Conservation (phyloP, 2,113 vertebrate genomes). For the Pedetes capensis region DNA sequence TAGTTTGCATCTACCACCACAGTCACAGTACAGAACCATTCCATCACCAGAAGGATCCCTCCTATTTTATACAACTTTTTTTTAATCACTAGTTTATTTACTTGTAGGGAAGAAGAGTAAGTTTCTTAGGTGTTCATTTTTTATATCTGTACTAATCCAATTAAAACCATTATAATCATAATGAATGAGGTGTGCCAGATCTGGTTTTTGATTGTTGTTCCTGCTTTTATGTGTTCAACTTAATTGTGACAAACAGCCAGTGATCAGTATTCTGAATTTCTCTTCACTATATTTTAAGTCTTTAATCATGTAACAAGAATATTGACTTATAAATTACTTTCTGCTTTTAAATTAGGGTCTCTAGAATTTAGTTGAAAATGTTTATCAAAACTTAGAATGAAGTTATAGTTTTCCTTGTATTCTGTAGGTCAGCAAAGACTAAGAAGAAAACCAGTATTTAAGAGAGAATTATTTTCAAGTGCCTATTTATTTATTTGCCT, state of each 20-base stretch:
- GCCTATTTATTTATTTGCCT: no score
- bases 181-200: neutral
- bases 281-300: slow-evolving; percentile 8
- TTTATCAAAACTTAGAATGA: neutral
- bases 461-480: neutral
- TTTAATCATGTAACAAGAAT: neutral
- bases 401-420: neutral
- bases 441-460: neutral
- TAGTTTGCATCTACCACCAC: neutral
- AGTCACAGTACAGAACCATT: neutral
- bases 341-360: neutral
- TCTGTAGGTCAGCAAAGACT: neutral
- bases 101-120: neutral
- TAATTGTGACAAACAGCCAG: neutral
- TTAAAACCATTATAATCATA: neutral
- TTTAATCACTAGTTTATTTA: slow-evolving; percentile 1
- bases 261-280: neutral
- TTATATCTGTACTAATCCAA: neutral
- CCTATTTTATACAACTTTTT: neutral
- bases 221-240: neutral
- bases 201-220: no score
- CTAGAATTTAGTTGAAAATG: neutral
- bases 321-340: neutral
- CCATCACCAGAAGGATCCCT: neutral
- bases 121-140: neutral